Evolutionary conservation across 1,140 invertebrate species (phyloP).

Genomic region (Panagrolaimus sp.): DNA sequence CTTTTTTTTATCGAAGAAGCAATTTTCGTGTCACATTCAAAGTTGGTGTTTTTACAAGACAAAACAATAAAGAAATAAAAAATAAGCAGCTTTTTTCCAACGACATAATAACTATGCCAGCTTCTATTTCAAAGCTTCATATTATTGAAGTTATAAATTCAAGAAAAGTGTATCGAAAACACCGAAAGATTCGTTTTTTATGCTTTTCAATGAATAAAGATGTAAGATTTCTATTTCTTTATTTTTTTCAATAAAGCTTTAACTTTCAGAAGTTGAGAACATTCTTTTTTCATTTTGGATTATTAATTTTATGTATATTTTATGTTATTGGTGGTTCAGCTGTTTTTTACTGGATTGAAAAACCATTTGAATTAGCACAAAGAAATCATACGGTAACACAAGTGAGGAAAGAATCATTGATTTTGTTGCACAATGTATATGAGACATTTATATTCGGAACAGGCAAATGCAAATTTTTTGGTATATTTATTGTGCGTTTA

Average conservation of each 20-base stretch:
- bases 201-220: conserved; percentile 7
- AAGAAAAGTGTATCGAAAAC: background rate
- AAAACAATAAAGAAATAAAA: too few relatives aligned
- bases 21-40: too few relatives aligned
- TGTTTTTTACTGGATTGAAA: conserved; percentile 4
- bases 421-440: background rate
- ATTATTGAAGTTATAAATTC: background rate
- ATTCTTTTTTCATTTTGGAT: conserved; percentile 6
- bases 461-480: background rate
- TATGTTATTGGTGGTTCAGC: conserved; percentile 3
- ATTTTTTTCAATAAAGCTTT: background rate
- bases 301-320: conserved; percentile 3
- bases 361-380: background rate
- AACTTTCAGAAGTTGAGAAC: conserved; percentile 1
- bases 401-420: background rate
- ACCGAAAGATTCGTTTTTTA: background rate
- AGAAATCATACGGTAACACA: background rate
- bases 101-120: too few relatives aligned
- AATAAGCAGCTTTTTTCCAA: too few relatives aligned
- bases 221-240: background rate
- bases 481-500: background rate
- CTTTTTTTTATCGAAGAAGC: too few relatives aligned
- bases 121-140: background rate
- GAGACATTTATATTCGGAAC: too few relatives aligned
- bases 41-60: too few relatives aligned